A percentile compares a stretch with the other conserved stretches of the same genome.
Evolutionary conservation across 2,797 vertebrate genomes (phyloP).

Genomic region (Aythya fuligula): DNA sequence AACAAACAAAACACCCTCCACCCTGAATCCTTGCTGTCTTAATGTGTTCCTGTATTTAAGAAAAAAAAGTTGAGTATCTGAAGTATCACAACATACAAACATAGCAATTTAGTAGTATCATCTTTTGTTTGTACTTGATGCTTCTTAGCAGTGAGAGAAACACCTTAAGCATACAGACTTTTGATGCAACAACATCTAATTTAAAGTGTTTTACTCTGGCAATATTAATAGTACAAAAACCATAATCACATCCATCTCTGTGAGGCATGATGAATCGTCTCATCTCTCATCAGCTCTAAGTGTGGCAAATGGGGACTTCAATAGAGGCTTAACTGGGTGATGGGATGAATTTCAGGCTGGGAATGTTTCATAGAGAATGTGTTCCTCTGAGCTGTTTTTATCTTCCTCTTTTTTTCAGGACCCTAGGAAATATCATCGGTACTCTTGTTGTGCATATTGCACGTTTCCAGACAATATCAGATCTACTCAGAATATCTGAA

Average conservation of each 20-base stretch:
- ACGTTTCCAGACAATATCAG: background rate
- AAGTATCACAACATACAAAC: background rate
- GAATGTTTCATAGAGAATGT: background rate
- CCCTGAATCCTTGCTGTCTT: background rate
- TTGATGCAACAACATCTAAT: background rate
- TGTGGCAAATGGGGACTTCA: background rate
- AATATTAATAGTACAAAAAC: background rate
- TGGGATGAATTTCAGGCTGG: background rate
- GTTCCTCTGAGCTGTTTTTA: background rate
- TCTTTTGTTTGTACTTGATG: background rate
- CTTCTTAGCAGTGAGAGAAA: background rate
- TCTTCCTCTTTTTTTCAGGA: background rate
- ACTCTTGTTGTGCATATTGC: background rate
- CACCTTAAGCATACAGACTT: background rate
- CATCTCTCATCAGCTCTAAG: background rate
- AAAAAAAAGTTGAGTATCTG: background rate
- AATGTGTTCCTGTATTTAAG: background rate
- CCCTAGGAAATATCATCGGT: background rate
- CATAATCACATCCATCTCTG: background rate
- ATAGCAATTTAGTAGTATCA: background rate
- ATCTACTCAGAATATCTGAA: background rate
- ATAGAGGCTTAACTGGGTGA: background rate
- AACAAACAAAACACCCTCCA: background rate
- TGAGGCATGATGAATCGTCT: background rate
- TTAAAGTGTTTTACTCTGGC: background rate